phyloP scores from a whole-genome alignment of 2,113 vertebrate species.

The Meleagris gallopavo region DNA sequence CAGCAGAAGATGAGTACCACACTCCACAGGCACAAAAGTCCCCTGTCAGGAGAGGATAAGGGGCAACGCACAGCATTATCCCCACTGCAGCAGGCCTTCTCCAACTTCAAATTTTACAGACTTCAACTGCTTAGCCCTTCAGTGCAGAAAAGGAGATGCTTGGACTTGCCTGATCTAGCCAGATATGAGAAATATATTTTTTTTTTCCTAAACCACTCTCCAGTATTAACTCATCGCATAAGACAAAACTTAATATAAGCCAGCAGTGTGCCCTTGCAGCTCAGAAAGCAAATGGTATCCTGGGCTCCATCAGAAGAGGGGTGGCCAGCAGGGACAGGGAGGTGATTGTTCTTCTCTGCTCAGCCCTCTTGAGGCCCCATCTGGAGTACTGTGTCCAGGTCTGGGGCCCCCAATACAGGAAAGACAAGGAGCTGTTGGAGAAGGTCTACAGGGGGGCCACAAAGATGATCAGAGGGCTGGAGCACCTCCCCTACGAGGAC shows the following conservation, averaged over 20 bases:
- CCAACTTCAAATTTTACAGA: not conserved
- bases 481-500: too few species aligned
- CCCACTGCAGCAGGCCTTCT: not conserved
- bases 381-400: too few species aligned
- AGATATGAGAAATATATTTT: not conserved
- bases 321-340: too few species aligned
- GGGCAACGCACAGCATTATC: not conserved
- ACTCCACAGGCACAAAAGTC: not conserved
- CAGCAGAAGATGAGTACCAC: rapidly evolving
- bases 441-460: too few species aligned
- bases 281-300: too few species aligned
- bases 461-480: too few species aligned
- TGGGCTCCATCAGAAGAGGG: too few species aligned
- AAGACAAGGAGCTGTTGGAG: too few species aligned
- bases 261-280: too few species aligned
- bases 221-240: not conserved
- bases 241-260: not conserved
- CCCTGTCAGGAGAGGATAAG: not conserved
- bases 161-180: not conserved
- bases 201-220: not conserved
- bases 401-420: too few species aligned
- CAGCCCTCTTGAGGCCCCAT: too few species aligned
- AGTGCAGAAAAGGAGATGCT: rapidly evolving
- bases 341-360: too few species aligned
- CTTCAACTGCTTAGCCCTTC: not conserved